Base-by-base conservation (phyloP, 2,888 invertebrate genomes). In the Plusia festucae region DNA sequence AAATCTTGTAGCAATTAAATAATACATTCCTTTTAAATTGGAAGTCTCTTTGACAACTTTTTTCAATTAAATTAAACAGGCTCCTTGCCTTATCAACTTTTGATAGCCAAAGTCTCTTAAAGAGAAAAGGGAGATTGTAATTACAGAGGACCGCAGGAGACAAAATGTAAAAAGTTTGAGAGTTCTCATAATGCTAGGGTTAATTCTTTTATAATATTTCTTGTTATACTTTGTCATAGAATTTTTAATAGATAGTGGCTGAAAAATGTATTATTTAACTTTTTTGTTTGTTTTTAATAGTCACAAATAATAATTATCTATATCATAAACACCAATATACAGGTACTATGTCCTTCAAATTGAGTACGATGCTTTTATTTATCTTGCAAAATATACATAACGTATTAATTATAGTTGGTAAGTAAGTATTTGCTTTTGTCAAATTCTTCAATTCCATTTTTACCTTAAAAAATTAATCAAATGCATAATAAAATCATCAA, bases 101-200 rank as follows among this genome's bases (percentile, higher is more conserved):
- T 57, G 57, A 49, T 57, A 15, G 16, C 30, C 30, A 49, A 56
- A 56, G 30, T 57, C 46, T 49, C 46, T 57, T 65, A 49, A 34
- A 60, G 24, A 57, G 57, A 52, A 27, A 51, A 49, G 22, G 16
- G 27, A 53, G 52, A 51, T 55, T 49, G 58, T 61, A 61, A 61
- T 61, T 61, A 61, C 49, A 54, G 22, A 58, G 6, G 24, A 70
- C 56, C 8, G 22, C 53, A 54, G 16, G 30, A 60, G 20, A 55
- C 56, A 20, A 57, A 54, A 57, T 61, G 27, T 44, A 54, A 67
- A 60, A 61, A 58, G 60, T 62, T 54, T 51, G 27, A 52, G 15
- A 18, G 18, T 18, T 53, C 34, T 46, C 8, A 6, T 15, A 46
- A 52, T 13, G 7, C 30, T 52, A 22, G 30, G 40, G 49, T 16